These are phyloP conservation scores for Drosophila tsacasi DNA, from an alignment of 1,140 invertebrate species.

Conservation along the genomic window DNA sequence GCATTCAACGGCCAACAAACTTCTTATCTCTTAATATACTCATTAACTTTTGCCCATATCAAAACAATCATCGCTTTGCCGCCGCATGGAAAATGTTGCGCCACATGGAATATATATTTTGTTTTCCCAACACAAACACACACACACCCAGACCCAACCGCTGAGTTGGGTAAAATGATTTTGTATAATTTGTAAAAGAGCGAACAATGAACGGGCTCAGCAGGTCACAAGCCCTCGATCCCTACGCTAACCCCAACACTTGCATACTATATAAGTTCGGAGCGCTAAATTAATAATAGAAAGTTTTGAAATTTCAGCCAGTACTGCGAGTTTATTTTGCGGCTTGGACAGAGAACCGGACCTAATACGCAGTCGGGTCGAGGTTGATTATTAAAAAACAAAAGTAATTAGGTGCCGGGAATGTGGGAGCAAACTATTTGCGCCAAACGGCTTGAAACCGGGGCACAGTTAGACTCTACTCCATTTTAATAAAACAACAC, in stretches of 20 bases:
- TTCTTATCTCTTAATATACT: conserved; percentile 52
- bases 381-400: conserved; percentile 81
- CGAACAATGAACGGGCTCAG: conserved; percentile 52
- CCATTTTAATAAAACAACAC: conserved; percentile 49
- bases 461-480: conserved; percentile 49
- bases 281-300: conserved; percentile 79
- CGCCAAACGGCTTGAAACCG: conserved; percentile 44
- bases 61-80: conserved; percentile 50
- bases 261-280: conserved; percentile 75
- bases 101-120: conserved; percentile 19
- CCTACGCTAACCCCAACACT: not conserved
- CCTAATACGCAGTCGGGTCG: conserved; percentile 58
- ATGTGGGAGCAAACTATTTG: conserved; percentile 60
- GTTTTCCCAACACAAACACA: conserved; percentile 41
- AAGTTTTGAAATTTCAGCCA: conserved; percentile 58
- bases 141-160: conserved; percentile 3
- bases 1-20: conserved; percentile 34
- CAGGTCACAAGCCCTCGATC: conserved; percentile 27
- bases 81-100: conserved; percentile 21
- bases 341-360: conserved; percentile 13
- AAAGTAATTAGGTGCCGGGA: conserved; percentile 72
- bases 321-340: conserved; percentile 57
- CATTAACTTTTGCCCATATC: conserved; percentile 60
- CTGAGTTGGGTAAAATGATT: conserved; percentile 71
- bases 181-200: conserved; percentile 57